Conservation (phyloP, 1,140 invertebrate species). For the Lysiphlebus fabarum region DNA sequence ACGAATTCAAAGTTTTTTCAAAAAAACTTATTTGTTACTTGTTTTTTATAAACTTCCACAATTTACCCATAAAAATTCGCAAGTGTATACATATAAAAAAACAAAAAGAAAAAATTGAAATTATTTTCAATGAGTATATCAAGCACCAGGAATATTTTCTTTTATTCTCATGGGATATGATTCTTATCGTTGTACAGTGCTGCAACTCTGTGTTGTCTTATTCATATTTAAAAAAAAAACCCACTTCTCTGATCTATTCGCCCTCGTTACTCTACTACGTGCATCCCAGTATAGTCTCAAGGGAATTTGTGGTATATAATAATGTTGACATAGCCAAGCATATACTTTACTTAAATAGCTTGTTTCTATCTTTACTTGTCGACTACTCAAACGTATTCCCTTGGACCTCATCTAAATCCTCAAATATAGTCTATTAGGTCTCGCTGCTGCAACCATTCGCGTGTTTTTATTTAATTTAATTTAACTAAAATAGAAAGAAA, state of each 20-base stretch:
- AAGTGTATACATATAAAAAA: no score
- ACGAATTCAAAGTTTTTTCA: no score
- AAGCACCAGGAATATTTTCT: no score
- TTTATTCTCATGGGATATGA: no score
- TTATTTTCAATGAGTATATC: no score
- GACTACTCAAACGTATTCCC: background rate
- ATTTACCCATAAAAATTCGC: no score
- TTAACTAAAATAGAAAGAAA: no score
- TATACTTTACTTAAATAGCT: slow-evolving; percentile 37
- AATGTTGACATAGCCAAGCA: slow-evolving; percentile 42
- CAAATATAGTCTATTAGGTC: background rate
- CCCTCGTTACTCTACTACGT: slow-evolving; percentile 20
- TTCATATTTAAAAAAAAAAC: slow-evolving; percentile 39
- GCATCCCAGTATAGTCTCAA: slow-evolving; percentile 30
- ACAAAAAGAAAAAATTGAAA: no score
- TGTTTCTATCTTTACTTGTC: slow-evolving; percentile 14
- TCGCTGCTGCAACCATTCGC: slow-evolving; percentile 7
- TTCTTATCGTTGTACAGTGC: no score
- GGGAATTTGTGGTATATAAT: slow-evolving; percentile 46
- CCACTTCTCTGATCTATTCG: slow-evolving; percentile 38
- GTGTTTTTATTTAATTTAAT: slow-evolving; percentile 1
- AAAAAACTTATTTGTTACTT: no score
- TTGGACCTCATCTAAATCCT: background rate
- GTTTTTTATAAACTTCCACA: no score
- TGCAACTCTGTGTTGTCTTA: slow-evolving; percentile 18